phyloP scores from a whole-genome alignment of 2,113 vertebrate species.

The Morone chrysops region DNA sequence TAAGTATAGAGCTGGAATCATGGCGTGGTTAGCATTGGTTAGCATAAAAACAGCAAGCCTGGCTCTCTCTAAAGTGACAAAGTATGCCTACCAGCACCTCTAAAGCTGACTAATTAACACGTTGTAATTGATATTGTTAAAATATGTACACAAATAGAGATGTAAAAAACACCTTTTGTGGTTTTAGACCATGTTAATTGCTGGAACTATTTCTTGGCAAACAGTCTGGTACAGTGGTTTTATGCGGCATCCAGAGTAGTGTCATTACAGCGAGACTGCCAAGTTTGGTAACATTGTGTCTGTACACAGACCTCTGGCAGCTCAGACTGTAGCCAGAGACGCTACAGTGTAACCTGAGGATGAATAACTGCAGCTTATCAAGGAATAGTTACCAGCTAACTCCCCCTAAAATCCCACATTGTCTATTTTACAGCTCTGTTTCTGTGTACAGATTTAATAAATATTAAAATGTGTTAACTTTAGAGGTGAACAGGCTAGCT shows the following conservation, averaged over 20 bases:
- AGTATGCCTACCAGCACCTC: neutral
- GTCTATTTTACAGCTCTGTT: neutral
- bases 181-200: neutral
- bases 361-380: neutral
- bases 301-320: neutral
- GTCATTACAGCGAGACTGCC: too few species aligned
- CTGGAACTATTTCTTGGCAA: too few species aligned
- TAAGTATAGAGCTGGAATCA: neutral
- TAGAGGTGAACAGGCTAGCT: too few species aligned
- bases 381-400: neutral
- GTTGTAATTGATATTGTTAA: neutral
- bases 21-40: neutral
- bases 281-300: neutral
- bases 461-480: too few species aligned
- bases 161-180: neutral
- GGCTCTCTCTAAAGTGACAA: neutral
- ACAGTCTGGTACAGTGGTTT: neutral
- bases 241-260: neutral
- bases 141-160: neutral
- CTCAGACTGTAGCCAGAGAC: neutral
- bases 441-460: neutral
- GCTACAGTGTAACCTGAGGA: neutral
- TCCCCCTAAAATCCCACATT: neutral
- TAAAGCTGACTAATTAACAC: too few species aligned
- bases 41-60: neutral